A percentile compares a stretch with the other conserved stretches of the same genome.
Conservation (phyloP, 2,113 vertebrate genomes). For the Anseranas semipalmata region DNA sequence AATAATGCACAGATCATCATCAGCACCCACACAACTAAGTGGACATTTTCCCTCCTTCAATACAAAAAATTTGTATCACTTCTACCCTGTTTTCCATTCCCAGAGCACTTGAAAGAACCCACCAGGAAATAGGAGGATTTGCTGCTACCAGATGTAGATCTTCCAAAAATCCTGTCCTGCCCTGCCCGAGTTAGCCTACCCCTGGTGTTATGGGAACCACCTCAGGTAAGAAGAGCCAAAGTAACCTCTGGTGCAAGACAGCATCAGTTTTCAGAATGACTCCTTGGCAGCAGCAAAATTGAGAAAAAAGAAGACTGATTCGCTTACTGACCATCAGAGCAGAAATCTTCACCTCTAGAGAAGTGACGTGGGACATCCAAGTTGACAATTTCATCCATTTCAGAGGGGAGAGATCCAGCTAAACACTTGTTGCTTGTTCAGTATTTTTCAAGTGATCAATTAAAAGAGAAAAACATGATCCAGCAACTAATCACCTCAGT, state of each 20-base stretch:
- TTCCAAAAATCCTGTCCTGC: neutral
- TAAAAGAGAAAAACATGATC: neutral
- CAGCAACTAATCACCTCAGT: neutral
- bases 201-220: fast-evolving
- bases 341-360: neutral
- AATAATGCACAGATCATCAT: neutral
- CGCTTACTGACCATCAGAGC: neutral
- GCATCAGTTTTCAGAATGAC: neutral
- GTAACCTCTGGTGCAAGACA: neutral
- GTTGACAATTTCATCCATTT: neutral
- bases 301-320: neutral
- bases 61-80: neutral
- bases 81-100: neutral
- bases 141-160: neutral
- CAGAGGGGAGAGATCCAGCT: neutral
- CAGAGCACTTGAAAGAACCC: neutral
- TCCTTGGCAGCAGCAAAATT: neutral
- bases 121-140: neutral
- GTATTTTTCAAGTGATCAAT: neutral
- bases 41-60: neutral
- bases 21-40: neutral
- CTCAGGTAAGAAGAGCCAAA: fast-evolving
- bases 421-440: fast-evolving
- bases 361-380: neutral
- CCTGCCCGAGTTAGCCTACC: neutral